Evolutionary conservation across 2,888 invertebrate genomes (phyloP).

Genomic region (Eremobia ochroleuca): DNA sequence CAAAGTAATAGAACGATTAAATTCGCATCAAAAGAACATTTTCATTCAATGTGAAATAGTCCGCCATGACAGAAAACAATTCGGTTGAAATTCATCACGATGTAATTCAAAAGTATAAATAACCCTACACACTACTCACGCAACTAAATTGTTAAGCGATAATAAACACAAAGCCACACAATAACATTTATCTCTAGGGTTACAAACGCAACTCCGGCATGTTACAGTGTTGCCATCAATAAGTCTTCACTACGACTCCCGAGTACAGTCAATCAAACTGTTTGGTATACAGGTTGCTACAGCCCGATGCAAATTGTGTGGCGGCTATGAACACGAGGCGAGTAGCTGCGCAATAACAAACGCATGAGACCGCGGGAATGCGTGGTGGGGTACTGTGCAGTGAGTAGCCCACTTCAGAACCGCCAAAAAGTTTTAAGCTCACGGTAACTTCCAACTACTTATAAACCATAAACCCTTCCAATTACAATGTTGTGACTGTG

Average conservation of each 20-base stretch:
- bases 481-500: no score
- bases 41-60: background rate
- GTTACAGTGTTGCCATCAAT: conserved; percentile 31
- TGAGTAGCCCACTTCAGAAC: no score
- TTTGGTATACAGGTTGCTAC: no score
- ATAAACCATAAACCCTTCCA: no score
- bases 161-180: conserved; percentile 18
- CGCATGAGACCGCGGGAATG: no score
- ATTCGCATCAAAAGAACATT: conserved; percentile 13
- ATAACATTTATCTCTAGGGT: conserved; percentile 3
- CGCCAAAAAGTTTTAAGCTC: no score
- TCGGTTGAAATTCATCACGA: background rate
- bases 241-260: conserved; percentile 22
- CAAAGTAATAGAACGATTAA: conserved; percentile 10
- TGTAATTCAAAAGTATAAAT: conserved; percentile 29
- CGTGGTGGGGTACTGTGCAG: no score
- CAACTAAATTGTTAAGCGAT: background rate
- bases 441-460: no score
- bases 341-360: no score
- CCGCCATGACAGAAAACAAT: background rate
- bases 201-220: conserved; percentile 10
- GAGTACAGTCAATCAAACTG: background rate
- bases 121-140: background rate
- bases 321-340: no score
- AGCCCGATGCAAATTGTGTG: no score